These are phyloP conservation scores for Fragum whitleyi DNA, from an alignment of 2,888 invertebrate genomes.

Conservation along the genomic window DNA sequence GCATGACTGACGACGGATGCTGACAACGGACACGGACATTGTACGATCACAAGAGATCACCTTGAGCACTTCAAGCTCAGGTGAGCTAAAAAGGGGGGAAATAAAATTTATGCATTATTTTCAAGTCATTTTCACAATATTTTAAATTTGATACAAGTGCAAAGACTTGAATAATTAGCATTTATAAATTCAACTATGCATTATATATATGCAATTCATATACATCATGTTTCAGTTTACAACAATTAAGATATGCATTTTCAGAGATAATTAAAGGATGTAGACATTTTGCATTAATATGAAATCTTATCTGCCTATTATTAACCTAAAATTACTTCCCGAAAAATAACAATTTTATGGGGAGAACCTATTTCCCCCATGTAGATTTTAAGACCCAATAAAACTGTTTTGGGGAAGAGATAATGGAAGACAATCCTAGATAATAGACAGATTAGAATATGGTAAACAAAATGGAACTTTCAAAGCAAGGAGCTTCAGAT, in stretches of 20 bases:
- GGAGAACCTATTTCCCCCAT: neutral
- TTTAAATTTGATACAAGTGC: too few relatives aligned
- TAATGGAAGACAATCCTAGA: neutral
- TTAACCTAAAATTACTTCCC: neutral
- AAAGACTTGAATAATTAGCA: neutral
- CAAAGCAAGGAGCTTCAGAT: too few relatives aligned
- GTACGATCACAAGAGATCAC: too few relatives aligned
- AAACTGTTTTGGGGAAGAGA: neutral
- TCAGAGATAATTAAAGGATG: constrained; percentile 9
- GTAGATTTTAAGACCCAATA: neutral
- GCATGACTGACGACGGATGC: too few relatives aligned
- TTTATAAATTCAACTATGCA: neutral
- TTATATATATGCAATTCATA: neutral
- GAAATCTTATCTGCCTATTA: constrained; percentile 23
- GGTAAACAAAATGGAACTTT: too few relatives aligned
- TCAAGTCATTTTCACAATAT: too few relatives aligned
- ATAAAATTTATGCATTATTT: too few relatives aligned
- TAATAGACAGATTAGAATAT: too few relatives aligned
- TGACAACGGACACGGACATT: too few relatives aligned
- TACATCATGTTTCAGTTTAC: constrained; percentile 8
- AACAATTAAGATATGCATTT: constrained; percentile 3
- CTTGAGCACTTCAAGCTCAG: too few relatives aligned
- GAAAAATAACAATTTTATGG: neutral
- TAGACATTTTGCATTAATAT: constrained; percentile 20
- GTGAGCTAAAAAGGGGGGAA: too few relatives aligned